Evolutionary conservation across 2,888 invertebrate species (phyloP), one percentile per base, ranked within the genome.

Genomic region (Aspidapion aeneum): DNA sequence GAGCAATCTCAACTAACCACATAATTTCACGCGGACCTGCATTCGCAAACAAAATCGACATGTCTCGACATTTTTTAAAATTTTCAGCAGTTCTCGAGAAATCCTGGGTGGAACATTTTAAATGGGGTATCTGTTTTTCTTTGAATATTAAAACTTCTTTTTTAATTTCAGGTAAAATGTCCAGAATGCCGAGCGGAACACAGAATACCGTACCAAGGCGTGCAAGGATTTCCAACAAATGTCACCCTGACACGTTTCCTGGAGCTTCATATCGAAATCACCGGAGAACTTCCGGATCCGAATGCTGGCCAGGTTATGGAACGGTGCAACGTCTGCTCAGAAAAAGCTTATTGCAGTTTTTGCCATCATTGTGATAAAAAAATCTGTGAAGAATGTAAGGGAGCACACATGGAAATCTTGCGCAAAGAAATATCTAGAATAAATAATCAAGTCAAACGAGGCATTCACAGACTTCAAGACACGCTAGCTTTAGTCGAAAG

Each of bases 121-220:
- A n/a, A n/a, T n/a, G n/a, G n/a, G n/a, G n/a, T n/a, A n/a, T n/a
- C n/a, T n/a, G n/a, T n/a, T n/a, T n/a, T n/a, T n/a, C n/a, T n/a
- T n/a, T n/a, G n/a, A n/a, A n/a, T n/a, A n/a, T n/a, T n/a, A n/a
- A n/a, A n/a, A n/a, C n/a, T 51, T 62, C 50, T 50, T 51, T 51
- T 22, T 5, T 22, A 56, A 49, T 18, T 51, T 59, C 55, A 92
- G 92, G 93, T 97, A 66, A 96, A 96, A 86, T 98, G 98, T 84
- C 98, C 98, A 77, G 97, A 98, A 88, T 98, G 98, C 80, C 89
- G 97, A 67, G 95, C 96, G 64, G 97, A 97, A 82, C 97, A 97
- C 83, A 87, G 96, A 72, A 95, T 97, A 75, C 96, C 97, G 55
- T 95, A 95, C 81, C 94, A 94, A 82, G 97, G 97, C 54, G 91